phyloP scores from a whole-genome alignment of 2,797 vertebrate genomes.

The Aselliscus stoliczkanus region DNA sequence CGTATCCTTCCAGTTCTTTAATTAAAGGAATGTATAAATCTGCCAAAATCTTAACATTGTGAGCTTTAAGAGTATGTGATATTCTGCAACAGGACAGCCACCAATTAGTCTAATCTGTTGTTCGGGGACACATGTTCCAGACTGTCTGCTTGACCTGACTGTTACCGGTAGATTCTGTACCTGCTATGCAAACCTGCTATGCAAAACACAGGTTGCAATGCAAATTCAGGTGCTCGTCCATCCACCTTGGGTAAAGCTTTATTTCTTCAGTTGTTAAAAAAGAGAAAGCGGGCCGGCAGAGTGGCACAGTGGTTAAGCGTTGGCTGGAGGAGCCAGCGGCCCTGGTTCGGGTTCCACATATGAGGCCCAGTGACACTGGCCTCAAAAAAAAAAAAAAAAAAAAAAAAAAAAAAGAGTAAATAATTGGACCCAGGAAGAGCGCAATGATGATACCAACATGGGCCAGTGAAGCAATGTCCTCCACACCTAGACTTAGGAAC shows the following conservation, averaged over 20 bases:
- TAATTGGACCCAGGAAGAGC: no score
- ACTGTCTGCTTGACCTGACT: background rate
- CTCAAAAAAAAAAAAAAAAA: no score
- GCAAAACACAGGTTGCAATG: conserved; percentile 40
- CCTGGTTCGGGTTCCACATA: no score
- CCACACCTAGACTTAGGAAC: no score
- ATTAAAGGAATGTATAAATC: conserved; percentile 31
- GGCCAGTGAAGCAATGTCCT: no score
- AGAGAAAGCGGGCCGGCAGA: no score
- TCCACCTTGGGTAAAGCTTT: background rate
- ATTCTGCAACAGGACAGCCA: background rate
- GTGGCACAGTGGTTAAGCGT: no score
- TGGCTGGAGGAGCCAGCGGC: no score
- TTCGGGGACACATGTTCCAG: background rate
- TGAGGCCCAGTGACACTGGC: no score
- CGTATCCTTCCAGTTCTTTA: background rate
- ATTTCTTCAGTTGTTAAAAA: background rate
- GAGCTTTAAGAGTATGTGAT: background rate
- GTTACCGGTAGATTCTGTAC: background rate
- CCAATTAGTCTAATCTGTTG: background rate
- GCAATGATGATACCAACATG: no score
- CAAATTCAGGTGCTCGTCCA: conserved; percentile 51
- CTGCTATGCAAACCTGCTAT: conserved; percentile 40
- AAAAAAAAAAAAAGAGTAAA: no score
- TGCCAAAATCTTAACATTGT: background rate